These are phyloP conservation scores for Gisinianus flammeolus DNA, from an alignment of 2,888 invertebrate species.

Conservation along the genomic window DNA sequence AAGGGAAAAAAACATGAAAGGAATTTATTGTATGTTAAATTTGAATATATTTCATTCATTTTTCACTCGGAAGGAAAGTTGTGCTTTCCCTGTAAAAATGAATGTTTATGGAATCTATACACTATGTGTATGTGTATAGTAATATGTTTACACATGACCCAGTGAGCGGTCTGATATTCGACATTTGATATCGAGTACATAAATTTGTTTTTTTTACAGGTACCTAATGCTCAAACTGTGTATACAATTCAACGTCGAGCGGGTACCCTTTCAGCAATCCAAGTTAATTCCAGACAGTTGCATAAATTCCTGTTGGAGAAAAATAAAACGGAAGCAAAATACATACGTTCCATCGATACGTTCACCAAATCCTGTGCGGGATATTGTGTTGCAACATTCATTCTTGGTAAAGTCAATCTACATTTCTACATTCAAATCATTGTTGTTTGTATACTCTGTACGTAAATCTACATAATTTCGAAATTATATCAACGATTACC, in stretches of 20 bases:
- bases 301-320: constrained; percentile 66
- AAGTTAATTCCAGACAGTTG: constrained; percentile 64
- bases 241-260: constrained; percentile 66
- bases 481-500: too few relatives aligned
- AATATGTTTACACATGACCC: too few relatives aligned
- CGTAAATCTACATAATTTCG: too few relatives aligned
- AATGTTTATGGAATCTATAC: too few relatives aligned
- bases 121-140: too few relatives aligned
- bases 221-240: constrained; percentile 67
- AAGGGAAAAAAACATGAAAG: background rate
- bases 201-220: constrained; percentile 48
- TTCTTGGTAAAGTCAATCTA: constrained; percentile 65
- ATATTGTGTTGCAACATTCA: constrained; percentile 70
- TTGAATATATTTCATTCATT: background rate
- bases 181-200: too few relatives aligned
- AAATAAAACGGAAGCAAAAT: constrained; percentile 63
- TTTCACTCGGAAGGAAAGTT: background rate
- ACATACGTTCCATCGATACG: constrained; percentile 66
- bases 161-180: too few relatives aligned
- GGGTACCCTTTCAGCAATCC: constrained; percentile 64
- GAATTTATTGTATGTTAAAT: constrained; percentile 19
- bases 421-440: too few relatives aligned
- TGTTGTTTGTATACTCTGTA: too few relatives aligned
- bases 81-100: background rate
- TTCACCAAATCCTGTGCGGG: constrained; percentile 69